These are phyloP conservation scores for Bathynomus jamesi DNA, from an alignment of 1,140 invertebrate genomes.

Conservation along the genomic window DNA sequence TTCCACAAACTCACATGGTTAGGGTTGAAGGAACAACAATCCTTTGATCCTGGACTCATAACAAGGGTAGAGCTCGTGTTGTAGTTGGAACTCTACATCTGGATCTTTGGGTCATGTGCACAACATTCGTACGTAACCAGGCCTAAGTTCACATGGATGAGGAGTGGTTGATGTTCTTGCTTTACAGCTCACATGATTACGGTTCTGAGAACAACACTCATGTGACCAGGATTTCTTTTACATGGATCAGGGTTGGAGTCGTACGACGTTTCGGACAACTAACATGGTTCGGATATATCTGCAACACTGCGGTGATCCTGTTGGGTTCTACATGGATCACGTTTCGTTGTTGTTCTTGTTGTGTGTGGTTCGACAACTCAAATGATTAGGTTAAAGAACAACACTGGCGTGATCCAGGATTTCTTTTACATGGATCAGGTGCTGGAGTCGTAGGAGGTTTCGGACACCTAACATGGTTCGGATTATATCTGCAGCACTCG, in stretches of 20 bases:
- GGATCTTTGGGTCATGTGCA: neutral
- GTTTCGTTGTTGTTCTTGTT: neutral
- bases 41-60: neutral
- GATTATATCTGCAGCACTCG: neutral
- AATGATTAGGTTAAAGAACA: neutral
- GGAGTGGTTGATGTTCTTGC: neutral
- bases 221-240: conserved; percentile 10
- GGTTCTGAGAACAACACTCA: neutral
- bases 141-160: neutral
- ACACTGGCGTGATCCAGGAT: conserved; percentile 13
- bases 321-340: conserved; percentile 6
- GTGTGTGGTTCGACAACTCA: neutral
- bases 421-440: conserved; percentile 12
- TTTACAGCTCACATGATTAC: conserved; percentile 6
- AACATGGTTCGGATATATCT: neutral
- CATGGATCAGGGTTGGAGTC: conserved; percentile 16
- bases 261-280: neutral
- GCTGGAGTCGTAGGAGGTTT: conserved; percentile 12
- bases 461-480: neutral
- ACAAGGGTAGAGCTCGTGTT: neutral
- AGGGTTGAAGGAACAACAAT: neutral
- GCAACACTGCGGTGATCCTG: conserved; percentile 9
- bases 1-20: neutral
- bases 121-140: neutral
- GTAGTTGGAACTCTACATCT: neutral